Evolutionary conservation across 64 coral and sea anemone species (phyloP).

Genomic region (Montipora cactus): DNA sequence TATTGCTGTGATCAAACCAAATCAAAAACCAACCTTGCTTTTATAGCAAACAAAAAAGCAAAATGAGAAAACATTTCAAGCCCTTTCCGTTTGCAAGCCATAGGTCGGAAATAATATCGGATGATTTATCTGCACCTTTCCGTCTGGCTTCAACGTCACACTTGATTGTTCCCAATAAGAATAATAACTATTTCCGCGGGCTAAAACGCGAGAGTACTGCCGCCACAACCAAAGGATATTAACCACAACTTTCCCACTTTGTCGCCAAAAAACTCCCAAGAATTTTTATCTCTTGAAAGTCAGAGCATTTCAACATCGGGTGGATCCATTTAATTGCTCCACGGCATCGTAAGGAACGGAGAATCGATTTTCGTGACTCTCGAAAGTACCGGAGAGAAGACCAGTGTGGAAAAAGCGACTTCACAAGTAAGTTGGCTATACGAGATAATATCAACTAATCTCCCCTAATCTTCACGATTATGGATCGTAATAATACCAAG

Average conservation of each 20-base stretch:
- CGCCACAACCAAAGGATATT: background rate
- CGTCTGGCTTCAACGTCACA: background rate
- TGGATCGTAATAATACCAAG: too few relatives aligned
- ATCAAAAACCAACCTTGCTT: background rate
- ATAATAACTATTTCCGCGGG: background rate
- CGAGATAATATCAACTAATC: background rate
- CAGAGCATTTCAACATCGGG: background rate
- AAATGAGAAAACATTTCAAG: background rate
- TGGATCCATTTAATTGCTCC: background rate
- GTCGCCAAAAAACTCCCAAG: background rate
- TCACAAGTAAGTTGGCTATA: background rate
- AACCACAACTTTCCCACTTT: background rate
- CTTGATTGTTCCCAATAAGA: background rate
- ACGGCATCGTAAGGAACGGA: background rate
- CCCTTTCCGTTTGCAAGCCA: background rate
- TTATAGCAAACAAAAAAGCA: background rate
- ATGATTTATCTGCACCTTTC: background rate
- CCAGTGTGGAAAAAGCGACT: background rate
- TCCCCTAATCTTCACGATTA: background rate
- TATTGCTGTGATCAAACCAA: background rate
- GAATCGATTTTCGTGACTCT: background rate
- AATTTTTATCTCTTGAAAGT: background rate
- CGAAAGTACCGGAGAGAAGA: background rate
- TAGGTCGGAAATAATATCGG: background rate
- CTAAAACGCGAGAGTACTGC: too few relatives aligned